Conservation (phyloP, 2,797 vertebrate species). For the Falco concolor region DNA sequence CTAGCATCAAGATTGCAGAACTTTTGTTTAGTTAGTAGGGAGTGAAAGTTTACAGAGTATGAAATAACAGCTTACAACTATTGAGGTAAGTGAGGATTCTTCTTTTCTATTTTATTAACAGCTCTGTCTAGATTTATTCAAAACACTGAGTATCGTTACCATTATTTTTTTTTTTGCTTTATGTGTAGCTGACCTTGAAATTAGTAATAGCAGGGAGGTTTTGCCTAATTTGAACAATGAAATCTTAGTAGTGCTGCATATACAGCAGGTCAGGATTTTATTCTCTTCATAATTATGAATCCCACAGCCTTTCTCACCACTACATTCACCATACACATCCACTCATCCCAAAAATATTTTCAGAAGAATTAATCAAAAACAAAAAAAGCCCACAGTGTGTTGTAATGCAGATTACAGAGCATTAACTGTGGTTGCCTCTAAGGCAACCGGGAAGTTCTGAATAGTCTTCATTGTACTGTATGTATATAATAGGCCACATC, state of each 20-base stretch:
- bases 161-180: neutral
- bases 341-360: conserved; percentile 17
- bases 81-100: conserved; percentile 51
- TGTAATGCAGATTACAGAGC: conserved; percentile 17
- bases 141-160: neutral
- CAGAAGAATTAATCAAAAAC: neutral
- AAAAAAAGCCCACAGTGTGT: neutral
- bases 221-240: neutral
- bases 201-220: neutral
- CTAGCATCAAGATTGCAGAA: conserved; percentile 64
- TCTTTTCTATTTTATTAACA: neutral
- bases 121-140: neutral
- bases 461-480: neutral
- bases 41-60: conserved; percentile 56
- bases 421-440: neutral
- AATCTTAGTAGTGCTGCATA: neutral
- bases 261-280: neutral
- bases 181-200: neutral
- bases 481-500: neutral
- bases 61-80: conserved; percentile 39
- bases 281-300: neutral
- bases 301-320: neutral
- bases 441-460: conserved; percentile 7
- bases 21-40: conserved; percentile 67
- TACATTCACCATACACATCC: neutral